Conservation (phyloP, 2,888 invertebrate species). For the Hoplodrina ambigua region DNA sequence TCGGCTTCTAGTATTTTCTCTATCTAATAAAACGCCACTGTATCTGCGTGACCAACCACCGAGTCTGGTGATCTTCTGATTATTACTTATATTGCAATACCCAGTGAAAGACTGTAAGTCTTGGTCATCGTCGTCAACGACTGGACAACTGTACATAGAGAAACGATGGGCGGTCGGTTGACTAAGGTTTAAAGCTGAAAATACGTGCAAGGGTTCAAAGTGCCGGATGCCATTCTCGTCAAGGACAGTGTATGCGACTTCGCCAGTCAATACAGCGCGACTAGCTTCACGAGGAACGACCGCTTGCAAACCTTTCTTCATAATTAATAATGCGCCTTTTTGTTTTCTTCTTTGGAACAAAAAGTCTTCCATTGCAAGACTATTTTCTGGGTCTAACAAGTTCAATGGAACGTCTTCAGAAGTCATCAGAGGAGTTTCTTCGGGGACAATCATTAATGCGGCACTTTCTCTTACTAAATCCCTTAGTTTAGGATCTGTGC, state of each 20-base stretch:
- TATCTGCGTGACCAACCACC: slow-evolving; percentile 86
- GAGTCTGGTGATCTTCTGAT: slow-evolving; percentile 85
- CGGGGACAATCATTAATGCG: slow-evolving; percentile 92
- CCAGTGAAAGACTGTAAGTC: slow-evolving; percentile 85
- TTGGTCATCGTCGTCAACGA: slow-evolving; percentile 89
- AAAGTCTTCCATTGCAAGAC: slow-evolving; percentile 94
- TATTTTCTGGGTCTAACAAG: slow-evolving; percentile 92
- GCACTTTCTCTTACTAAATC: slow-evolving; percentile 94
- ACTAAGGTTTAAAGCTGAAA: slow-evolving; percentile 92
- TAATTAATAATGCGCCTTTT: slow-evolving; percentile 92
- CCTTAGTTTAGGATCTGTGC: slow-evolving; percentile 92
- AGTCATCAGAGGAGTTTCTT: slow-evolving; percentile 90
- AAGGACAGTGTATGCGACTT: slow-evolving; percentile 94
- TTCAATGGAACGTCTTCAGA: slow-evolving; percentile 93
- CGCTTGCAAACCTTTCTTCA: slow-evolving; percentile 93
- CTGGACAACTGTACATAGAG: slow-evolving; percentile 92
- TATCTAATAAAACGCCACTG: slow-evolving; percentile 82
- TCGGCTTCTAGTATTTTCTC: slow-evolving; percentile 84
- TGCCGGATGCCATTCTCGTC: slow-evolving; percentile 94
- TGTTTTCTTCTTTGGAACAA: slow-evolving; percentile 91
- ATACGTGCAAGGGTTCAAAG: slow-evolving; percentile 94
- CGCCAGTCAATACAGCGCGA: slow-evolving; percentile 93
- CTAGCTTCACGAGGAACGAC: slow-evolving; percentile 94
- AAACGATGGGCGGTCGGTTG: slow-evolving; percentile 92
- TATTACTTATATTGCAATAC: slow-evolving; percentile 86